Evolutionary conservation across 2,113 vertebrate species (phyloP).

Genomic region (Aptenodytes patagonicus): DNA sequence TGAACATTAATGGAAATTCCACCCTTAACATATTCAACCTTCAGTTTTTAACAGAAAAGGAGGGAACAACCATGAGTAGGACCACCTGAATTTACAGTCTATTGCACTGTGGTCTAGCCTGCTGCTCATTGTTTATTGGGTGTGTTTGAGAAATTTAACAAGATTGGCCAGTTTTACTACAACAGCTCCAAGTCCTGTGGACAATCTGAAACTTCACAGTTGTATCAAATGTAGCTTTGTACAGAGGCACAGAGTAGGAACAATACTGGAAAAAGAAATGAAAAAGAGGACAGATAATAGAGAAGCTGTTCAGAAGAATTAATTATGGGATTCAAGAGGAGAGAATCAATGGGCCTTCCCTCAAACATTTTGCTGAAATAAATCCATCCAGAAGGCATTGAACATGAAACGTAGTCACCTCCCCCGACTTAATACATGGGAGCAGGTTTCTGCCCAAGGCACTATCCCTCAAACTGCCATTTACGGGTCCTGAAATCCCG

Average conservation of each 20-base stretch:
- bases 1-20: not conserved
- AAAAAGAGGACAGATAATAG: not conserved
- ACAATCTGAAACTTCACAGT: not conserved
- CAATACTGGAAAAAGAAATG: not conserved
- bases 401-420: not conserved
- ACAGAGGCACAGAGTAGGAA: not conserved
- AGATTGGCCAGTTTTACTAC: not conserved
- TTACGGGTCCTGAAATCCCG: not conserved
- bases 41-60: not conserved
- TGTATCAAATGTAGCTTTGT: not conserved
- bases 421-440: not conserved
- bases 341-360: not conserved
- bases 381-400: not conserved
- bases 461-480: not conserved
- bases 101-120: not conserved
- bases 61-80: not conserved
- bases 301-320: not conserved
- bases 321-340: not conserved
- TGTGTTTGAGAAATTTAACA: not conserved
- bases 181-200: not conserved
- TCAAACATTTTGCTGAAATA: not conserved
- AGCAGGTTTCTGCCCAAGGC: not conserved
- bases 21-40: not conserved
- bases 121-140: not conserved
- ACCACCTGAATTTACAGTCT: not conserved